Evolutionary conservation across 2,797 vertebrate species (phyloP).

Genomic region (Mormyrus proboscirostris): DNA sequence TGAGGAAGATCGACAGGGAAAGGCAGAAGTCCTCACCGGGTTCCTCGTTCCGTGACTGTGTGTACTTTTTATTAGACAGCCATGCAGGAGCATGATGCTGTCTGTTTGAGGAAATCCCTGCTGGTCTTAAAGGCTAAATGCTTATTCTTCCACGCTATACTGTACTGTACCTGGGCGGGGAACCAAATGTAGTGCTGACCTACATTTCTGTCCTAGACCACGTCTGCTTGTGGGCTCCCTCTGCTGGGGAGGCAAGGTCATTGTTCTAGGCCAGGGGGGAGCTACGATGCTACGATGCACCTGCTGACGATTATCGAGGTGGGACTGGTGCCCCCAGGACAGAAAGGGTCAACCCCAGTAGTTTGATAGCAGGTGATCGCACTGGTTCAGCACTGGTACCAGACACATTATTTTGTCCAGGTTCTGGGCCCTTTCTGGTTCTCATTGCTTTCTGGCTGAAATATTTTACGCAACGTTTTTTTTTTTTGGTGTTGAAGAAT

Average conservation of each 20-base stretch:
- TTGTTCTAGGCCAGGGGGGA: neutral
- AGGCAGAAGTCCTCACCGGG: neutral
- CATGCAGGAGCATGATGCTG: neutral
- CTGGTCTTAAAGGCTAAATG: neutral
- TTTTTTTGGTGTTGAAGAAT: neutral
- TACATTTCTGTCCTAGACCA: conserved; percentile 4
- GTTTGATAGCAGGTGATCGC: neutral
- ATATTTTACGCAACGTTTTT: neutral
- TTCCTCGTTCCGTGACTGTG: neutral
- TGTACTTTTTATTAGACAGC: neutral
- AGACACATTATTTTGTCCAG: neutral
- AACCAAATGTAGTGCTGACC: conserved; percentile 10
- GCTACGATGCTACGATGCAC: neutral
- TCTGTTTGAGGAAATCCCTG: neutral
- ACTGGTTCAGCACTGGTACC: neutral
- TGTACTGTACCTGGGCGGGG: neutral
- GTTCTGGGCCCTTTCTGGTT: neutral
- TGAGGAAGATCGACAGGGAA: neutral
- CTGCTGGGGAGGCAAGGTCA: conserved; percentile 3
- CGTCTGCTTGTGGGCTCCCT: conserved; percentile 16
- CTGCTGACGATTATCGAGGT: neutral
- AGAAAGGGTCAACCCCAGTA: no score
- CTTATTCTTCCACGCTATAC: neutral
- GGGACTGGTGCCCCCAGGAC: neutral
- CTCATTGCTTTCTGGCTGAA: neutral